Base-by-base conservation (phyloP, 64 coral and sea anemone genomes). In the Stichodactyla helianthus region DNA sequence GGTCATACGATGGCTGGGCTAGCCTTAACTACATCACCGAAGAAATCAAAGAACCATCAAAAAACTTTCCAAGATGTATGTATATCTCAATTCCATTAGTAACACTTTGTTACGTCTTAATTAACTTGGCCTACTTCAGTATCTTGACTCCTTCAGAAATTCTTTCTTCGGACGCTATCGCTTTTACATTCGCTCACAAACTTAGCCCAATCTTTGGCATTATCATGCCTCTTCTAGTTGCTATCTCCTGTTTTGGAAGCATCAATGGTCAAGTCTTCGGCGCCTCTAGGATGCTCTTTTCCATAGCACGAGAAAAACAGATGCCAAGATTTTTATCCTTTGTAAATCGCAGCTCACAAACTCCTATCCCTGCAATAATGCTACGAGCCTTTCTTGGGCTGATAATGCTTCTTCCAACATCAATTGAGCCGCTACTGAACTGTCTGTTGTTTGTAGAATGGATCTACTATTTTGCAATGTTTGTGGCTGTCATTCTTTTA, bases 1-100 rank as follows among this genome's bases (percentile, higher is more conserved):
- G 93, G 93, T 89, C 93, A 51, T 95, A 95, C 53, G 93, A 95
- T 91, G 93, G 93, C 51, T 95, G 89, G 89, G 86, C 83, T 53
- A 81, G 91, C 31, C 93, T 95, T 10, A 95, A 91, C 25, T 91
- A 89, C 81, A 57, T 95, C 51, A 91, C 93, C 7, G 93, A 95
- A 85, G 93, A 95, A 54, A 71, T 95, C 17, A 81, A 95, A 88
- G 70, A 95, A 4, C 93, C 93, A 59, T 67, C 91, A n/a, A 81
- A 85, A 85, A 95, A 95, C 79, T 82, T 95, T 9, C 89, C 89
- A 14, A 51, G 86, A 82, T 82, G 74, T 2, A 86, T 91, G 10
- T 57, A 88, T 23, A 86, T 91, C 77, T 89, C 93, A 9, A 79
- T 95, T 2, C 89, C 89, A 14, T 89, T 95, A 51, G 89, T 95